A percentile compares a stretch with the other conserved stretches of the same genome.
These are phyloP conservation scores for Entomyzon cyanotis DNA, from an alignment of 2,113 vertebrate genomes.

Conservation along the genomic window DNA sequence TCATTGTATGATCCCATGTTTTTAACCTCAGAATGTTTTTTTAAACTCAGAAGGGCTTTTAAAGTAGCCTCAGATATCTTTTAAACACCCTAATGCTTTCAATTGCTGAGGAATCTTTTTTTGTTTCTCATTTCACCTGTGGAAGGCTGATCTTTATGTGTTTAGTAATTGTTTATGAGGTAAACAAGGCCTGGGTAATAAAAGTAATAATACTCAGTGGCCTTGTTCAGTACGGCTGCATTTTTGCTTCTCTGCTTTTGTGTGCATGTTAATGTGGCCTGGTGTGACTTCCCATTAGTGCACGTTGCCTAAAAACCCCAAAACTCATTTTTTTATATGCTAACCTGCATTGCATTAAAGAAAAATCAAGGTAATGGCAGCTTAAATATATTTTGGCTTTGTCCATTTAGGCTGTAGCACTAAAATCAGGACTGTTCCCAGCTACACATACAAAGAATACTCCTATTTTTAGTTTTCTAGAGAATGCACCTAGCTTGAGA, in stretches of 20 bases:
- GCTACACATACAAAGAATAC: neutral
- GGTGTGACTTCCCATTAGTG: neutral
- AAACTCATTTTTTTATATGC: neutral
- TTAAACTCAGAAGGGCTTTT: neutral
- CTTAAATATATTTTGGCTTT: neutral
- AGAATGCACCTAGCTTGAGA: neutral
- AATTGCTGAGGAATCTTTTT: neutral
- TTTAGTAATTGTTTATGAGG: neutral
- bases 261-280: neutral
- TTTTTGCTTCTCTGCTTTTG: neutral
- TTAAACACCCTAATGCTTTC: rapidly evolving
- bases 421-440: neutral
- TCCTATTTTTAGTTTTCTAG: neutral
- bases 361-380: neutral
- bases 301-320: neutral
- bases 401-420: neutral
- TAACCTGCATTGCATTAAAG: neutral
- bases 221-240: neutral
- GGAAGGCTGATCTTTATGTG: neutral
- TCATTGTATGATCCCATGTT: rapidly evolving
- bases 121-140: neutral
- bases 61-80: neutral
- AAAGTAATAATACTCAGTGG: neutral
- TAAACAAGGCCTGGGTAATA: neutral
- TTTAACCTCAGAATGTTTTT: neutral